Percentiles rank a stretch among this genome's conserved stretches.
Evolutionary conservation across 2,797 vertebrate species (phyloP).

Genomic region (Odontamblyopus rebecca): DNA sequence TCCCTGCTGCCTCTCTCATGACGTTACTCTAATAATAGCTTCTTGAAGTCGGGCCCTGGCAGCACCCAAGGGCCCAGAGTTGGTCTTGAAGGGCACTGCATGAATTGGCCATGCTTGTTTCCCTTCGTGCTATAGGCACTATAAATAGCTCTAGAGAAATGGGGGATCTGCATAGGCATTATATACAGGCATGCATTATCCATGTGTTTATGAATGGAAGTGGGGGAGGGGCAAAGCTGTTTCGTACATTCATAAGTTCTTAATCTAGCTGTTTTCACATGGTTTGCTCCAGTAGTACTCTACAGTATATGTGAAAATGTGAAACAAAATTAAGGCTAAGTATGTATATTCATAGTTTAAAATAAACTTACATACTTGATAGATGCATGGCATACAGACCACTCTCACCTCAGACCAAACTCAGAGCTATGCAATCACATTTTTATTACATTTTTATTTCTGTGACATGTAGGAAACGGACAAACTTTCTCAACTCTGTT

Average conservation of each 20-base stretch:
- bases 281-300: background rate
- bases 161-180: slow-evolving; percentile 54
- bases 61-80: slow-evolving; percentile 53
- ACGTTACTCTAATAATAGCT: slow-evolving; percentile 74
- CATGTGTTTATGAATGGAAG: slow-evolving; percentile 74
- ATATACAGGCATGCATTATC: slow-evolving; percentile 64
- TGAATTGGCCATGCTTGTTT: slow-evolving; percentile 53
- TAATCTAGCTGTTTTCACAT: slow-evolving; percentile 43
- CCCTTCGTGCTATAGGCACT: slow-evolving; percentile 48
- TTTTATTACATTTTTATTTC: too few relatives aligned
- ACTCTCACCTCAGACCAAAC: background rate
- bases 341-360: background rate
- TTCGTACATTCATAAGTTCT: slow-evolving; percentile 61
- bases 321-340: background rate
- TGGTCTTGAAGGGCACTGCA: slow-evolving; percentile 74
- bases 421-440: background rate
- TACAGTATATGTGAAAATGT: background rate
- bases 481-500: too few relatives aligned
- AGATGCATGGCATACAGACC: background rate
- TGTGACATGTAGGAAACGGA: too few relatives aligned
- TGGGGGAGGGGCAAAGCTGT: slow-evolving; percentile 18
- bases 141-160: slow-evolving; percentile 63
- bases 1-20: slow-evolving; percentile 61
- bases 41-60: slow-evolving; percentile 60
- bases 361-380: background rate